These are phyloP conservation scores for Chloroceryle inda DNA, from an alignment of 2,797 vertebrate genomes.

Conservation along the genomic window DNA sequence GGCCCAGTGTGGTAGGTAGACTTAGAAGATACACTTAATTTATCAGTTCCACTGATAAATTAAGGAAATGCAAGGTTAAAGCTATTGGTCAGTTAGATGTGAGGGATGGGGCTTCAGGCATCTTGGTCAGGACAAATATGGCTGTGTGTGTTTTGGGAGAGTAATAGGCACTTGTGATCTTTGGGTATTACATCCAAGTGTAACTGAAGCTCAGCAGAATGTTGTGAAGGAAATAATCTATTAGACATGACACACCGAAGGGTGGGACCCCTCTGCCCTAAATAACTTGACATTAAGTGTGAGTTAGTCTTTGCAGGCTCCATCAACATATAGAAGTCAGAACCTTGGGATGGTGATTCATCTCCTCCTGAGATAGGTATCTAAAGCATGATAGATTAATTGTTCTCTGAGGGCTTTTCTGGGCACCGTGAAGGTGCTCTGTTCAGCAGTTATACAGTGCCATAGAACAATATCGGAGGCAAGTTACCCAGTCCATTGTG, in stretches of 20 bases:
- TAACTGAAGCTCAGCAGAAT: neutral
- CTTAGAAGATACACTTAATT: neutral
- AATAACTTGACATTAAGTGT: neutral
- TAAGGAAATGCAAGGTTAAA: neutral
- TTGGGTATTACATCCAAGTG: neutral
- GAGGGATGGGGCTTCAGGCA: fast-evolving
- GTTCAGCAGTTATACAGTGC: neutral
- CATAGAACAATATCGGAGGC: neutral
- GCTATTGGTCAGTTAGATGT: neutral
- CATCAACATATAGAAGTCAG: neutral
- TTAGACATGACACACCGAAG: neutral
- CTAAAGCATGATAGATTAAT: neutral
- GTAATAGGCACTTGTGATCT: neutral
- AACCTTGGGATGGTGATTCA: neutral
- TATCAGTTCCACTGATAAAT: neutral
- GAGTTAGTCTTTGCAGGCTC: neutral
- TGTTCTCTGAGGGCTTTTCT: neutral
- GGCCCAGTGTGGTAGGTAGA: neutral
- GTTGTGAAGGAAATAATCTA: neutral
- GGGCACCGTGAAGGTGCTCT: neutral
- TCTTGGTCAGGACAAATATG: neutral
- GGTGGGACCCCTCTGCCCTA: neutral
- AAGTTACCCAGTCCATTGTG: neutral
- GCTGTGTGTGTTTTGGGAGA: fast-evolving
- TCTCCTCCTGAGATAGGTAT: neutral